Evolutionary conservation across 2,113 vertebrate genomes (phyloP).

Genomic region (Calypte anna): DNA sequence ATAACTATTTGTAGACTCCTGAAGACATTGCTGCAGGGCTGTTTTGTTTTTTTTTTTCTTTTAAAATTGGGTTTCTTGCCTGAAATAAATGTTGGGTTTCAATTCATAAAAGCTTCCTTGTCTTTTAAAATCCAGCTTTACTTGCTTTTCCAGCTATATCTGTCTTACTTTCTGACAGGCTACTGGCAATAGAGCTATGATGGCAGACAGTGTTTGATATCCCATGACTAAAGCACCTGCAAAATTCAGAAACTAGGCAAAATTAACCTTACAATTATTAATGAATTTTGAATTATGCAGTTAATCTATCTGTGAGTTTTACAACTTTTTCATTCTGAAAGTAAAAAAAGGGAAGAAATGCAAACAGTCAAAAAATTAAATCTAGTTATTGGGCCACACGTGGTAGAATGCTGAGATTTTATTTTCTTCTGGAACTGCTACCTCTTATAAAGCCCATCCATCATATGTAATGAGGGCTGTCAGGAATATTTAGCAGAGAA

Average conservation of each 20-base stretch:
- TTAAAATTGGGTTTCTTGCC: not conserved
- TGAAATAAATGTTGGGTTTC: not conserved
- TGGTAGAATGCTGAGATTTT: constrained; percentile 75
- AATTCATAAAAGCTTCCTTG: not conserved
- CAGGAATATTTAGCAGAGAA: constrained; percentile 90
- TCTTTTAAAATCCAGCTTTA: not conserved
- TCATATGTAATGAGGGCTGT: constrained; percentile 90
- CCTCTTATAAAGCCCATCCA: constrained; percentile 89
- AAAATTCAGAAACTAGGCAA: constrained; percentile 65
- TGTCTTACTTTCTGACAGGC: constrained; percentile 22
- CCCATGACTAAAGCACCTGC: constrained; percentile 48
- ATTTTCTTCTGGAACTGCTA: constrained; percentile 81
- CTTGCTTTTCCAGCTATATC: not conserved
- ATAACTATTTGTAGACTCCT: accelerated
- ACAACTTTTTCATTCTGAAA: constrained; percentile 57
- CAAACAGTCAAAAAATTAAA: constrained; percentile 68
- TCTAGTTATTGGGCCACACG: constrained; percentile 57
- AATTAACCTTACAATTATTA: constrained; percentile 68
- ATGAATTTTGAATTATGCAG: constrained; percentile 71
- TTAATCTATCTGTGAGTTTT: constrained; percentile 76
- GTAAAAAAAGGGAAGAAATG: constrained; percentile 24
- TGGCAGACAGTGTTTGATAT: constrained; percentile 14
- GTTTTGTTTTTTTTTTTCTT: not conserved
- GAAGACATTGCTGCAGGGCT: not conserved
- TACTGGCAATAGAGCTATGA: constrained; percentile 24